Evolutionary conservation across 2,113 vertebrate genomes (phyloP).

Genomic region (Anoplopoma fimbria): DNA sequence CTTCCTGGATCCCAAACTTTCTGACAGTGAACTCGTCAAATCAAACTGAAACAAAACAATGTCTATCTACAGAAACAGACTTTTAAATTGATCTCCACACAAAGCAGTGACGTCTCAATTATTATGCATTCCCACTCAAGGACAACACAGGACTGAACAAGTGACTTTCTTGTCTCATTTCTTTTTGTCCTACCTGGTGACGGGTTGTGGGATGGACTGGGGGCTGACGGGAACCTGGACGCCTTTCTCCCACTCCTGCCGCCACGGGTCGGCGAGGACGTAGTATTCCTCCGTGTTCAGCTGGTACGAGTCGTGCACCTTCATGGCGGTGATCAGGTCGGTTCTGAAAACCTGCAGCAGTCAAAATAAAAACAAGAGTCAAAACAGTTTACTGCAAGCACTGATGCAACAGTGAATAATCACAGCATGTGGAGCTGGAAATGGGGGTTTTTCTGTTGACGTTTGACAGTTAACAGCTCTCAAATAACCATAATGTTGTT

Average conservation of each 20-base stretch:
- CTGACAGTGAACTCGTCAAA: not conserved
- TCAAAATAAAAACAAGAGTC: not conserved
- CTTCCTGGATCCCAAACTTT: not conserved
- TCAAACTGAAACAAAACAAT: not conserved
- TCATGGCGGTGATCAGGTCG: conserved; percentile 99
- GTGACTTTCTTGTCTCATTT: not conserved
- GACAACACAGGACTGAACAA: not conserved
- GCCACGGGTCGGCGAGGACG: conserved; percentile 94
- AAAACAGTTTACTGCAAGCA: not conserved
- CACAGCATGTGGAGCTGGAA: not conserved
- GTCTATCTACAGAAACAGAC: not conserved
- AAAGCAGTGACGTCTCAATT: too few relatives aligned
- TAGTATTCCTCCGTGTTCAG: conserved; percentile 96
- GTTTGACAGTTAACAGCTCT: too few relatives aligned
- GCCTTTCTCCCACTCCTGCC: conserved; percentile 99
- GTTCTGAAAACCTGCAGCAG: conserved; percentile 94
- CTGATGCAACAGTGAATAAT: not conserved
- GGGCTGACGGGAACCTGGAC: conserved; percentile 99
- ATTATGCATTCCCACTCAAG: not conserved
- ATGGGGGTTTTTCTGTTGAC: not conserved
- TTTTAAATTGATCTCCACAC: not conserved
- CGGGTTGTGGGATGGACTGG: conserved; percentile 90
- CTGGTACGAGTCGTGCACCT: conserved; percentile 95
- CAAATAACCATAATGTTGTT: not conserved
- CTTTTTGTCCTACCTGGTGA: conserved; percentile 86